These are phyloP conservation scores for Charanyca ferruginea DNA, from an alignment of 2,888 invertebrate species.

Conservation along the genomic window DNA sequence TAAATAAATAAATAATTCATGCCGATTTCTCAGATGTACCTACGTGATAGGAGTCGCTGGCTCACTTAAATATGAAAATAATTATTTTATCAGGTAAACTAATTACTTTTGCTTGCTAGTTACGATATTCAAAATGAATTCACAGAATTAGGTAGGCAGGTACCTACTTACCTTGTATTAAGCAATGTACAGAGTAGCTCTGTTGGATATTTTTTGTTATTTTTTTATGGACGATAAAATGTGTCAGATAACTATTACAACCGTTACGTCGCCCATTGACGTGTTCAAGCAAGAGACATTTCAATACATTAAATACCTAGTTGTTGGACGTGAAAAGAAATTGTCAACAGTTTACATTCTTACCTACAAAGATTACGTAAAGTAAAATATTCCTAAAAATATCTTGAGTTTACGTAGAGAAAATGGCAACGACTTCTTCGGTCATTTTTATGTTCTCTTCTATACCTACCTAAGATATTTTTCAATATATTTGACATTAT, in stretches of 20 bases:
- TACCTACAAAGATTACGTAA: background rate
- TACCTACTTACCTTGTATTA: slow-evolving; percentile 16
- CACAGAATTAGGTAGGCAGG: too few species aligned
- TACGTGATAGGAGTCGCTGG: background rate
- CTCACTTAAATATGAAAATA: background rate
- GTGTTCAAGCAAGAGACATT: slow-evolving; percentile 22
- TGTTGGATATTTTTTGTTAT: slow-evolving; percentile 32
- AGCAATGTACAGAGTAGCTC: slow-evolving; percentile 18
- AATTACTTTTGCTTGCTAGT: background rate
- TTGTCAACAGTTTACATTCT: background rate
- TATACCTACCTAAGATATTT: slow-evolving; percentile 14
- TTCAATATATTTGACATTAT: slow-evolving; percentile 13
- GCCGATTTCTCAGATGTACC: background rate
- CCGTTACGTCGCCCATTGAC: slow-evolving; percentile 42
- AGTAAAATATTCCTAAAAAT: background rate
- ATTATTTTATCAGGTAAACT: background rate
- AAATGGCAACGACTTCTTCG: background rate
- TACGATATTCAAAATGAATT: slow-evolving; percentile 2
- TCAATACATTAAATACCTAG: slow-evolving; percentile 37
- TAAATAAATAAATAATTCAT: too few species aligned
- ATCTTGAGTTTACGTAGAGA: too few species aligned
- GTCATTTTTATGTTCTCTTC: slow-evolving; percentile 37
- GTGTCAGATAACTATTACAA: slow-evolving; percentile 37
- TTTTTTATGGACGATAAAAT: slow-evolving; percentile 33
- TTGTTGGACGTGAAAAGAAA: background rate